Conservation (phyloP, 2,797 vertebrate species). For the Geotrypetes seraphini region DNA sequence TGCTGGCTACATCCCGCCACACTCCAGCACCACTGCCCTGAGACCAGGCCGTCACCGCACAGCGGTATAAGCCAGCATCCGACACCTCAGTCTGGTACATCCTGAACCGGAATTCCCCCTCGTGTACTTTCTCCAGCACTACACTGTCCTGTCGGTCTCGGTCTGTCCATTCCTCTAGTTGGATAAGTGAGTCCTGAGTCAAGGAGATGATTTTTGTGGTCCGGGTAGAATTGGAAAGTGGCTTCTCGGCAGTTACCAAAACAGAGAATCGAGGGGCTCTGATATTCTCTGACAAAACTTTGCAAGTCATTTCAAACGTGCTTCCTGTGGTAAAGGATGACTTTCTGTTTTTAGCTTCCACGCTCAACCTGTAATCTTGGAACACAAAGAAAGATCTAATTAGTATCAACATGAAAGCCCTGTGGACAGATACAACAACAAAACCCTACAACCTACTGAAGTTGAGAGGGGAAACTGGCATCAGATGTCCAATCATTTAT, state of each 20-base stretch:
- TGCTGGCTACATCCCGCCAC: constrained; percentile 66
- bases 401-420: too few species aligned
- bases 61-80: constrained; percentile 80
- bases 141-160: constrained; percentile 66
- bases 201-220: constrained; percentile 71
- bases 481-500: too few species aligned
- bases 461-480: too few species aligned
- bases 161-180: constrained; percentile 65
- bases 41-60: constrained; percentile 76
- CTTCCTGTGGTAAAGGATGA: constrained; percentile 72
- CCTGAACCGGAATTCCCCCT: constrained; percentile 76
- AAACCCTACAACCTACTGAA: too few species aligned
- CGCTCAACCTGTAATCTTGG: constrained; percentile 70
- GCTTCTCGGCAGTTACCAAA: constrained; percentile 68
- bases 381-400: constrained; percentile 16
- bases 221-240: constrained; percentile 19
- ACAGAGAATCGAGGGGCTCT: constrained; percentile 71
- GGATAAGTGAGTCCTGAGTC: constrained; percentile 72
- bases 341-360: constrained; percentile 61
- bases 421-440: too few species aligned
- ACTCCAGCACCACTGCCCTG: constrained; percentile 51
- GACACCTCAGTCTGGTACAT: constrained; percentile 78
- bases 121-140: constrained; percentile 73
- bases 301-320: constrained; percentile 89
- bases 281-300: constrained; percentile 63